Percentiles rank a stretch among this genome's conserved stretches.
These are phyloP conservation scores for Thunnus albacares DNA, from an alignment of 2,797 vertebrate species.

Conservation along the genomic window DNA sequence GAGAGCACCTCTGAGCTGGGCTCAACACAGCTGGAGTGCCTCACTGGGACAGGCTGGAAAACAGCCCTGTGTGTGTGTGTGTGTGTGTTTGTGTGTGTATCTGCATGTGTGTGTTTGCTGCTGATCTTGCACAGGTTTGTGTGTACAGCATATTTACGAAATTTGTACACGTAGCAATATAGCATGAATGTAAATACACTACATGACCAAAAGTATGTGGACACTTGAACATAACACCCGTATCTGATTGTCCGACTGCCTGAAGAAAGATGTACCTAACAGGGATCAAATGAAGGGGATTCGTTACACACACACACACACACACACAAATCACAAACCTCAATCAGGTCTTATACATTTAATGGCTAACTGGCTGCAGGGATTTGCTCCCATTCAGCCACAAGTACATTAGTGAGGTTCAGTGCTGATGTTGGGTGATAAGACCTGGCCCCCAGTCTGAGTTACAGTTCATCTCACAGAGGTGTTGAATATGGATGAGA, in stretches of 20 bases:
- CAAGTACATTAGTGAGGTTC: not conserved
- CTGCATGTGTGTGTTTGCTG: constrained; percentile 31
- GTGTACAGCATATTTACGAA: not conserved
- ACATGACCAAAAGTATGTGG: not conserved
- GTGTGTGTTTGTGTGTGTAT: constrained; percentile 43
- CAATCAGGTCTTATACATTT: not conserved
- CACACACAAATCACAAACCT: not conserved
- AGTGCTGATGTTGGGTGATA: not conserved
- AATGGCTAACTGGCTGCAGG: not conserved
- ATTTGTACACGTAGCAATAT: not conserved
- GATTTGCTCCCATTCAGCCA: not conserved
- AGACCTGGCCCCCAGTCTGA: not conserved
- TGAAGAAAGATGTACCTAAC: not conserved
- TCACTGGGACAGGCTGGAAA: constrained; percentile 38
- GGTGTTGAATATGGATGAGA: not conserved
- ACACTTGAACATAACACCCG: not conserved
- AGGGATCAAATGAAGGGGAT: not conserved
- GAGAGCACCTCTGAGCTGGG: constrained; percentile 67
- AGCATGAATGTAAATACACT: not conserved
- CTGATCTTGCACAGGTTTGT: not conserved
- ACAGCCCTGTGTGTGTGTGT: constrained; percentile 15
- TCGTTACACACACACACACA: not conserved
- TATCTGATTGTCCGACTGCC: not conserved
- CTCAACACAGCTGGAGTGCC: constrained; percentile 66
- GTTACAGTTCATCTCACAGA: not conserved